Percentiles rank a stretch among this genome's conserved stretches.
Evolutionary conservation across 2,113 vertebrate genomes (phyloP).

Genomic region (Gallinago undulata): DNA sequence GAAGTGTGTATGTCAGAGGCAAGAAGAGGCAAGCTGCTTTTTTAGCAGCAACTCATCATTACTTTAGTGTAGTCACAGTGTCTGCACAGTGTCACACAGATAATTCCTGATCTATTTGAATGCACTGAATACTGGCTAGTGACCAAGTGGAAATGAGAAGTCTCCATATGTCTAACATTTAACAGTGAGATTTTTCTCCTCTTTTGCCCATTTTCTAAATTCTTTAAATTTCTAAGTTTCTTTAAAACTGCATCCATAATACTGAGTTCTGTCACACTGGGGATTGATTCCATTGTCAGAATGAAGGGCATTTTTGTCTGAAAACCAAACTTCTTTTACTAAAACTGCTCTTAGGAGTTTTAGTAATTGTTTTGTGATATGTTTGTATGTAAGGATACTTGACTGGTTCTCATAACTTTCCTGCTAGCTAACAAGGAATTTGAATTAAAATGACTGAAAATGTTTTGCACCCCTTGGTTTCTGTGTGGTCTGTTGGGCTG

Average conservation of each 20-base stretch:
- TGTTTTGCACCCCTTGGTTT: background rate
- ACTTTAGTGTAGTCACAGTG: background rate
- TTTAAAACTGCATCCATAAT: background rate
- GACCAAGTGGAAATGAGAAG: background rate
- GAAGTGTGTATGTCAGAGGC: background rate
- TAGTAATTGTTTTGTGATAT: background rate
- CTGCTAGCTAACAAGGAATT: background rate
- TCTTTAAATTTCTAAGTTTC: background rate
- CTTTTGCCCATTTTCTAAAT: background rate
- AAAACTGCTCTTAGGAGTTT: background rate
- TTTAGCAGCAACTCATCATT: background rate
- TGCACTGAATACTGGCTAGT: background rate
- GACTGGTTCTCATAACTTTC: background rate
- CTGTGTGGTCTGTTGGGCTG: fast-evolving
- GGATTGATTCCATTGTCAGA: background rate
- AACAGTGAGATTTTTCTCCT: background rate
- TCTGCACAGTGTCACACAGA: background rate
- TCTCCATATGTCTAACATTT: background rate
- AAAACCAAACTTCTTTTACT: background rate
- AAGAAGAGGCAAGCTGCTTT: background rate
- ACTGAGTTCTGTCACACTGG: background rate
- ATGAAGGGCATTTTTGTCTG: background rate
- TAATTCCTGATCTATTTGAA: background rate
- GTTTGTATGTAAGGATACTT: background rate
- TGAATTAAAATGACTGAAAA: background rate